Base-by-base conservation (phyloP, 2,113 vertebrate species). In the Forbesichthys papilliferus region DNA sequence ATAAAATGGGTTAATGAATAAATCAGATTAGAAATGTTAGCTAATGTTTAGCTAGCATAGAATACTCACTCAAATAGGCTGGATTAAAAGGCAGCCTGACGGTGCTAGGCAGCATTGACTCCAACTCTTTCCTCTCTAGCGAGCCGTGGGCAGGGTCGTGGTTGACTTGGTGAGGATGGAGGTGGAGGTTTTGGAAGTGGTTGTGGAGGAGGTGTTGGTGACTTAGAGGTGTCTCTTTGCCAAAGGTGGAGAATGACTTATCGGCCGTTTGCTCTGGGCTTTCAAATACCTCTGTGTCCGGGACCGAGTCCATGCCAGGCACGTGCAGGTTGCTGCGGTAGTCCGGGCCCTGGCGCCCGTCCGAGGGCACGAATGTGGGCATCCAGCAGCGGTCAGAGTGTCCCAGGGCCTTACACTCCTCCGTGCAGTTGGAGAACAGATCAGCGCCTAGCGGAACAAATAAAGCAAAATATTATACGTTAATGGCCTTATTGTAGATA, bases 311-410 rank as follows among this genome's bases (percentile, higher is more conserved):
- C 96, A 99, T 99, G 89, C 97, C 97, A 11, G 97, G 97, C 65
- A 99, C 96, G 1, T 99, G 97, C 75, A 99, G 96, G 85, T 99
- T 99, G 94, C 96, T 99, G 91, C 97, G 96, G 81, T 98, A 99
- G 93, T 99, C 96, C 0, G 96, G 95, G 69, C 94, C 96, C 90
- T 98, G 97, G 80, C 95, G 95, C 83, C 96, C 94, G 61, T 99
- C 98, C 0, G 96, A 92, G 56, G 96, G 93, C 84, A 98, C 93
- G 74, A 99, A 99, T 84, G 95, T 95, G 68, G 98, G 98, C 98
- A 99, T 99, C 98, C 98, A 99, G 93, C 98, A 99, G 87, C 98
- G 94, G 80, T 99, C 98, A 0, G 98, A 99, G 92, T 99, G 97
- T 84, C 98, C 98, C 84, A 99, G 91, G 3, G 96, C 98, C 92